A percentile compares a stretch with the other conserved stretches of the same genome.
Evolutionary conservation across 2,113 vertebrate genomes (phyloP).

Genomic region (Otus sunia): DNA sequence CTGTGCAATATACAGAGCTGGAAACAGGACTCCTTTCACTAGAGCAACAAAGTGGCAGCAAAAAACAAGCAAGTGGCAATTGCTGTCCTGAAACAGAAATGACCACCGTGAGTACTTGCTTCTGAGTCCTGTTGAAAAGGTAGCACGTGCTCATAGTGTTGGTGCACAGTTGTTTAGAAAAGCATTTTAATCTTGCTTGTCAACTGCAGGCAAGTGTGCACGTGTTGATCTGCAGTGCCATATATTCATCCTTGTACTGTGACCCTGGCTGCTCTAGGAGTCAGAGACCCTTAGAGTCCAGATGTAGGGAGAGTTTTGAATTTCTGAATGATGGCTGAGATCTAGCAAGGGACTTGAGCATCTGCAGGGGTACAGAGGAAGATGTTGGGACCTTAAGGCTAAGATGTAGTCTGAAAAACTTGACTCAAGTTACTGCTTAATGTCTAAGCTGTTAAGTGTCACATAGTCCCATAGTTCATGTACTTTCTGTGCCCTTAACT

Average conservation of each 20-base stretch:
- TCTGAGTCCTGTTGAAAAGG: neutral
- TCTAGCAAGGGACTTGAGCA: neutral
- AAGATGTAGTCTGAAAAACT: neutral
- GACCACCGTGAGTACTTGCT: neutral
- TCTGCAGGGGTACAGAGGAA: neutral
- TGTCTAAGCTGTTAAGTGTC: neutral
- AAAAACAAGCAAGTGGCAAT: neutral
- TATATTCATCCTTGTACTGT: neutral
- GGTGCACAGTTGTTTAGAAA: neutral
- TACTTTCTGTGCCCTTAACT: neutral
- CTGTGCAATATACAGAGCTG: fast-evolving
- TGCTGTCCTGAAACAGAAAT: neutral
- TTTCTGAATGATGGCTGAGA: neutral
- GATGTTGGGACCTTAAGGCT: neutral
- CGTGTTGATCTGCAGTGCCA: neutral
- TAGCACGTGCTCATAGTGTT: fast-evolving
- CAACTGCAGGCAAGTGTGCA: neutral
- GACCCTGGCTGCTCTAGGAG: neutral
- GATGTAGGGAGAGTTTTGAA: neutral
- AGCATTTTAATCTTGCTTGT: neutral
- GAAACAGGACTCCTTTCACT: neutral
- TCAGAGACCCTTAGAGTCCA: neutral
- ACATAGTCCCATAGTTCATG: fast-evolving
- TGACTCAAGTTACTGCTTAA: neutral
- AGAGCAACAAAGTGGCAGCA: neutral